A percentile compares a stretch with the other conserved stretches of the same genome.
phyloP scores from a whole-genome alignment of 2,888 invertebrate genomes.

The Dorcus hopei region DNA sequence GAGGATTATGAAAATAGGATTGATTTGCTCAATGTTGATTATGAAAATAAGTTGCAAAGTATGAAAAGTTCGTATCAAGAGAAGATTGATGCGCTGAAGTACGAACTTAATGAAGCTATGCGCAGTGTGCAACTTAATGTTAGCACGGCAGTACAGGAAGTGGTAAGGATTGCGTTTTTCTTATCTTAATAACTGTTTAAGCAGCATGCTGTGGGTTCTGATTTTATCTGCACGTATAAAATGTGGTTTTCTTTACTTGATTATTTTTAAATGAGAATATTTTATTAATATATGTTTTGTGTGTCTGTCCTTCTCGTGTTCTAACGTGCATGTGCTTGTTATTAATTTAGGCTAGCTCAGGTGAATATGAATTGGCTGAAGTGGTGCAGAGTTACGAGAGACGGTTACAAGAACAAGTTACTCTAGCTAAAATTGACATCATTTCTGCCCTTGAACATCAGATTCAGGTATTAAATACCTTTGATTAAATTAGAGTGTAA shows the following conservation, averaged over 20 bases:
- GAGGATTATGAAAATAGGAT: conserved; percentile 47
- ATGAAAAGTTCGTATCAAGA: conserved; percentile 53
- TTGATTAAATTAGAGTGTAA: background rate
- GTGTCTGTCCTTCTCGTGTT: background rate
- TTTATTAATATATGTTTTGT: background rate
- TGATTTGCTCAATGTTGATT: conserved; percentile 48
- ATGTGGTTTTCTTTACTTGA: too few relatives aligned
- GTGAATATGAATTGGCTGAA: conserved; percentile 47
- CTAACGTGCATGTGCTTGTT: conserved; percentile 1
- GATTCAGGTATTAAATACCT: conserved; percentile 64
- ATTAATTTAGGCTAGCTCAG: conserved; percentile 37
- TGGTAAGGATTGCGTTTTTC: conserved; percentile 37
- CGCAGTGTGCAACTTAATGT: conserved; percentile 47
- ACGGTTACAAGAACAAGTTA: conserved; percentile 60
- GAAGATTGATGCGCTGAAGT: conserved; percentile 55
- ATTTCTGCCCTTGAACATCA: conserved; percentile 67
- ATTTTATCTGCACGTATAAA: conserved; percentile 22
- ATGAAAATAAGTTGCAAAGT: conserved; percentile 47
- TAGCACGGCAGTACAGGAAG: conserved; percentile 55
- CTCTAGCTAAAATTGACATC: conserved; percentile 65
- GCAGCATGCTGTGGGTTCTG: background rate
- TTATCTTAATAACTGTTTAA: background rate
- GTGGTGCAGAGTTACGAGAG: conserved; percentile 52
- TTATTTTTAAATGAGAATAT: too few relatives aligned
- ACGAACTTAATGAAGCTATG: conserved; percentile 48